Evolutionary conservation across 2,888 invertebrate genomes (phyloP), one percentile per base, ranked within the genome.

Genomic region (Sericinus montela): DNA sequence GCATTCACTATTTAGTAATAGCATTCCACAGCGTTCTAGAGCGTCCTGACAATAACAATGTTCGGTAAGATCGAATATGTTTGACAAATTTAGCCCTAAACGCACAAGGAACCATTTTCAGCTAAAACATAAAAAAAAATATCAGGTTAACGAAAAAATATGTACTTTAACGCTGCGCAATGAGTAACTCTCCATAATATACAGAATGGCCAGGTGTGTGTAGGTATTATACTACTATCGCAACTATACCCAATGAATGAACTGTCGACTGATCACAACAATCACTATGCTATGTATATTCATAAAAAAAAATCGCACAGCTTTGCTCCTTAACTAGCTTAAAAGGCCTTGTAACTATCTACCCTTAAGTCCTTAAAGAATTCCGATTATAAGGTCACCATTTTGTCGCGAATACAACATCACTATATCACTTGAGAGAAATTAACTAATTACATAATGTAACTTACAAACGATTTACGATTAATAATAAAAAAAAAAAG

Each of bases 291-390:
- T 74, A 77, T 67, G 63, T 67, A 19, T 19, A 19, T 9, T 66
- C 72, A 72, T 69, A 66, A 75, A 65, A 64, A 67, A 72, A 63
- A 65, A 66, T 69, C 66, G 74, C 77, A 74, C 68, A 78, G 77
- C 80, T 72, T 73, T 75, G 69, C 74, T 75, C 62, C 74, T 77
- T 76, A 80, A 69, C 75, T 81, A 83, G 65, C 63, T 73, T 75
- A 75, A 75, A 87, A 87, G 87, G 87, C 87, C 86, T 72, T 85
- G 77, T 77, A 73, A 74, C 79, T 83, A 84, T 66, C 85, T 85
- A 86, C 80, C 79, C 85, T 86, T 85, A 85, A 69, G 78, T 82
- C 81, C 80, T 80, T 84, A 75, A 77, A 80, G 77, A 85, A 86
- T 85, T 81, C 80, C 82, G 74, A 75, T 75, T 76, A 75, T 77